These are phyloP conservation scores for Drosophila rufa DNA, from an alignment of 1,140 invertebrate genomes.

Conservation along the genomic window DNA sequence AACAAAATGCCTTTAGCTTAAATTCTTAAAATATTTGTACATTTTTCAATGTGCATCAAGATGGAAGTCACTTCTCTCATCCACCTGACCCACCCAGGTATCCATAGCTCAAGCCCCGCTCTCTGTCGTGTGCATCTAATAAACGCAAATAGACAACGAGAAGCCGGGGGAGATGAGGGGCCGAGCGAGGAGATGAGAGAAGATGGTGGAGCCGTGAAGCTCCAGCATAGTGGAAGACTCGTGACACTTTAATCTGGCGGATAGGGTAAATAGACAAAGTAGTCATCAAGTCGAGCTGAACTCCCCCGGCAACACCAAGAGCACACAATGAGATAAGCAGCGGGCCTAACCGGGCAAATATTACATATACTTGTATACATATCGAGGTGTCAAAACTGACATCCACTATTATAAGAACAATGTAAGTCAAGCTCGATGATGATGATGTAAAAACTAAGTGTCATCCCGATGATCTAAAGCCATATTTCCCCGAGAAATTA, in stretches of 20 bases:
- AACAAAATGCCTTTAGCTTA: not conserved
- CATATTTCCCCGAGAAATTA: conserved; percentile 18
- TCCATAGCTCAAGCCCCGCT: conserved; percentile 30
- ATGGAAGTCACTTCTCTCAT: no score
- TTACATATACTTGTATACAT: conserved; percentile 13
- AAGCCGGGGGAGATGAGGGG: not conserved
- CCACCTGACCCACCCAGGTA: conserved; percentile 38
- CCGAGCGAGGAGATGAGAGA: not conserved
- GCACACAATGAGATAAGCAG: conserved; percentile 43
- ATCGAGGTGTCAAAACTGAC: conserved; percentile 41
- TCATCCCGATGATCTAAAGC: conserved; percentile 20
- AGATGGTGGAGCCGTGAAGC: not conserved
- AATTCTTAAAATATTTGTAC: no score
- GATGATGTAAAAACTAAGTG: conserved; percentile 29
- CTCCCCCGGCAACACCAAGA: not conserved
- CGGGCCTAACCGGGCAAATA: conserved; percentile 40
- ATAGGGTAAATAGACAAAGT: conserved; percentile 67
- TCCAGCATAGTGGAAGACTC: conserved; percentile 40
- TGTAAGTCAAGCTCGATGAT: conserved; percentile 29
- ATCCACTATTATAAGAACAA: conserved; percentile 34
- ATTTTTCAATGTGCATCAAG: not conserved
- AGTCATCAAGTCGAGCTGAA: conserved; percentile 52
- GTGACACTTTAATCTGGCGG: conserved; percentile 73
- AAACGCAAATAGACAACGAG: conserved; percentile 71
- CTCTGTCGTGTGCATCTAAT: conserved; percentile 67